Evolutionary conservation across 2,113 vertebrate genomes (phyloP), one percentile per base, ranked within the genome.

Genomic region (Clupea harengus): DNA sequence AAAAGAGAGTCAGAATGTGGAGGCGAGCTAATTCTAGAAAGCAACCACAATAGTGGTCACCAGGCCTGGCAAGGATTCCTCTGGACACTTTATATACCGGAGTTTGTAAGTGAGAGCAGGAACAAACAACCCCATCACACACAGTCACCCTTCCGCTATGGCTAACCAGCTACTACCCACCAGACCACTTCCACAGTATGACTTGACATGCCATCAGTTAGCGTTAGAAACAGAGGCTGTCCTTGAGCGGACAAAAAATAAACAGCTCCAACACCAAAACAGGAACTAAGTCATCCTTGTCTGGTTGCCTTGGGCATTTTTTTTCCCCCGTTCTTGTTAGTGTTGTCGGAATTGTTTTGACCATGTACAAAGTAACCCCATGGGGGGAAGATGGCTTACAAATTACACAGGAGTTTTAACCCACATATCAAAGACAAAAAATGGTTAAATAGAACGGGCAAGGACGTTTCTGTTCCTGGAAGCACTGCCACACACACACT

Each of bases 1-100:
- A 88, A 92, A 88, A 9, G 9, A 86, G 89, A 90, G 90, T 92
- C 88, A 90, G 83, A 84, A 86, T 85, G 44, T 25, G 52, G 78
- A 87, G 39, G 72, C 81, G 45, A 75, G 82, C 39, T 88, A 86
- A 88, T 86, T 89, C 45, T 72, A 85, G 72, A 84, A 60, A 82
- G 83, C 50, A 83, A 87, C 82, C 89, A 78, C 82, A 88, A 78
- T 20, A 60, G 72, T 78, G 72, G 72, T 39, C 72, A 39, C 72
- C 28, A 49, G 81, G 84, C 64, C 85, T 32, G 22, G 50, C 54
- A 83, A 39, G 60, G 86, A 75, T 81, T 84, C 50, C 52, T 49
- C 60, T 4, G 6, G 83, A 84, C 82, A 57, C 32, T 82, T 84
- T 86, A 85, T 81, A 83, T 72, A 72, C 84, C 85, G 25, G 82